These are phyloP conservation scores for Macaria liturata DNA, from an alignment of 2,888 invertebrate species.

Conservation along the genomic window DNA sequence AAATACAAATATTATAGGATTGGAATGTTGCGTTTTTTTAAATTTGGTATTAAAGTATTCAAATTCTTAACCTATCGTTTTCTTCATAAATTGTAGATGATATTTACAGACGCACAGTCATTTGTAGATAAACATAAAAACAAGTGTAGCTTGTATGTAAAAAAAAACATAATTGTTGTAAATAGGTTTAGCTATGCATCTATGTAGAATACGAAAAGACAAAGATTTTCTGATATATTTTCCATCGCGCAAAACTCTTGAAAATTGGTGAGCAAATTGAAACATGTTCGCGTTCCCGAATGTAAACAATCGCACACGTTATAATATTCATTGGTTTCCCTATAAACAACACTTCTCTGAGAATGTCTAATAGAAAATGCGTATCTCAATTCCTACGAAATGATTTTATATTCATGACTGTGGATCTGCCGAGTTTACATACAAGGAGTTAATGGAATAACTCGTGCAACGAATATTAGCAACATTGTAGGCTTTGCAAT, in stretches of 20 bases:
- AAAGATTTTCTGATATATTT: too few species aligned
- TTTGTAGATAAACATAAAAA: too few species aligned
- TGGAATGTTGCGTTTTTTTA: too few species aligned
- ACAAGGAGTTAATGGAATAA: constrained; percentile 8
- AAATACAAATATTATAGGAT: constrained; percentile 56
- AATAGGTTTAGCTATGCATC: too few species aligned
- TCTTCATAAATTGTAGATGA: too few species aligned
- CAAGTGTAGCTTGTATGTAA: too few species aligned
- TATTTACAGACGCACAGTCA: too few species aligned
- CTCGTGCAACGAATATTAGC: neutral
- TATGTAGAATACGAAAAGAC: too few species aligned
- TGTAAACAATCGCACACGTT: constrained; percentile 28
- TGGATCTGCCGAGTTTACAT: constrained; percentile 5
- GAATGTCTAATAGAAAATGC: constrained; percentile 26
- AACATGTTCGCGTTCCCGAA: constrained; percentile 9
- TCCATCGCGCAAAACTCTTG: neutral
- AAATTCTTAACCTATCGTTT: too few species aligned
- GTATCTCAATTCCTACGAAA: constrained; percentile 16
- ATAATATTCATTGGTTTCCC: constrained; percentile 33
- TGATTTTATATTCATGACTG: constrained; percentile 18
- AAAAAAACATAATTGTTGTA: too few species aligned
- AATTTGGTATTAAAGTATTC: too few species aligned
- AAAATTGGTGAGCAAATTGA: constrained; percentile 19
- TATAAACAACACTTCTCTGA: constrained; percentile 26
- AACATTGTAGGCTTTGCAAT: neutral